A percentile compares a stretch with the other conserved stretches of the same genome.
Evolutionary conservation across 2,888 invertebrate genomes (phyloP).

Genomic region (Cephus pygmeus): DNA sequence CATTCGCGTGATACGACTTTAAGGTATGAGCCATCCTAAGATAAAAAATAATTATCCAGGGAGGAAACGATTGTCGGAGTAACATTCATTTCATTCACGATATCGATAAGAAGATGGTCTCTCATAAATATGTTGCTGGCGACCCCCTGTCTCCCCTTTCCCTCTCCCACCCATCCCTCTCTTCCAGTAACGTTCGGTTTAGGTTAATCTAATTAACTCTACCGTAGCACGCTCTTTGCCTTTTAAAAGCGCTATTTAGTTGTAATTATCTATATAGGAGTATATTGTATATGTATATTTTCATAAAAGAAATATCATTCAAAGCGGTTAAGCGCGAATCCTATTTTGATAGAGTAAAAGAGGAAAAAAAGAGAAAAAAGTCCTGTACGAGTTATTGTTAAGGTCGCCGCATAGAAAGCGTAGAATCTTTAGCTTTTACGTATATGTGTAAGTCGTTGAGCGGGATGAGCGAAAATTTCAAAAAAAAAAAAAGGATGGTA

Average conservation of each 20-base stretch:
- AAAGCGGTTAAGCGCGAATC: not conserved
- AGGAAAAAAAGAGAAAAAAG: not conserved
- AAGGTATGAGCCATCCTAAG: not conserved
- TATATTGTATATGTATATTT: not conserved
- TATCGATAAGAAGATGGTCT: not conserved
- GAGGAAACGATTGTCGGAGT: not conserved
- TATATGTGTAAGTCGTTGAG: not conserved
- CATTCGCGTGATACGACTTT: not conserved
- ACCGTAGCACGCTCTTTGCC: not conserved
- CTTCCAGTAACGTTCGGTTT: not conserved
- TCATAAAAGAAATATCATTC: not conserved
- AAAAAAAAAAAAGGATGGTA: not conserved
- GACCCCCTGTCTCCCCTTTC: not conserved
- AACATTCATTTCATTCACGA: not conserved
- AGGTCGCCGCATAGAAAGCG: not conserved
- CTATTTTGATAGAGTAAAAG: not conserved
- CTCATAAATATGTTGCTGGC: not conserved
- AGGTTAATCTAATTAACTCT: not conserved
- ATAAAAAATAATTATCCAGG: not conserved
- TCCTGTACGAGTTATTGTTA: not conserved
- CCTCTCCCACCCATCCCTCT: not conserved
- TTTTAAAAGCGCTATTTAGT: not conserved
- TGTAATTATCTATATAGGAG: not conserved
- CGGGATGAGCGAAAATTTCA: not conserved
- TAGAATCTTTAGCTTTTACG: not conserved